phyloP scores from a whole-genome alignment of 2,888 invertebrate genomes.

The Anticlea derivata region DNA sequence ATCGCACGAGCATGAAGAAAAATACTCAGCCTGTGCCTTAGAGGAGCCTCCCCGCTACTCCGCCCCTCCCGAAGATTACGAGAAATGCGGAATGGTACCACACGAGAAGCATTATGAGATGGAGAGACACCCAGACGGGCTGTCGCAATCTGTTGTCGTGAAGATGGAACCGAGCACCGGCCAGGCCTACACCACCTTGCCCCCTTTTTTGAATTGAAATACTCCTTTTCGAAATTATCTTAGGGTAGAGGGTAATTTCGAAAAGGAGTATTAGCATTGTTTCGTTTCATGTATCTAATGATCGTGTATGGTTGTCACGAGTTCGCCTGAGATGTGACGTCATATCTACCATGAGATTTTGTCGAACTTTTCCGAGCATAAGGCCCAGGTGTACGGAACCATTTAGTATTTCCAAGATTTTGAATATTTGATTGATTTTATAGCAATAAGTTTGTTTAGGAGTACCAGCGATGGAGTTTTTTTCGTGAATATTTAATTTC shows the following conservation, averaged over 20 bases:
- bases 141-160: slow-evolving; percentile 75
- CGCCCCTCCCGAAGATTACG: slow-evolving; percentile 83
- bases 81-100: slow-evolving; percentile 82
- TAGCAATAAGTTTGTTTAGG: slow-evolving; percentile 22
- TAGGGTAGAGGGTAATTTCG: slow-evolving; percentile 72
- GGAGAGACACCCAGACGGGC: slow-evolving; percentile 68
- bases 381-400: neutral
- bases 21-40: slow-evolving; percentile 74
- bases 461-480: slow-evolving; percentile 1
- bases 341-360: too few species aligned
- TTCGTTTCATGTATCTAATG: too few species aligned
- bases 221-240: slow-evolving; percentile 84
- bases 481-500: slow-evolving; percentile 10
- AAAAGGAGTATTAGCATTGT: slow-evolving; percentile 76
- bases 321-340: too few species aligned
- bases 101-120: slow-evolving; percentile 78
- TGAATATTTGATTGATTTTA: slow-evolving; percentile 42
- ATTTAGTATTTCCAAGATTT: slow-evolving; percentile 5
- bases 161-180: slow-evolving; percentile 82
- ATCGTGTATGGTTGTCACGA: too few species aligned
- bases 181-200: slow-evolving; percentile 87
- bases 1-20: slow-evolving; percentile 74
- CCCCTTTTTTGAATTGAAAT: slow-evolving; percentile 91
- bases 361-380: slow-evolving; percentile 5
- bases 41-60: slow-evolving; percentile 83